Evolutionary conservation across 1,140 invertebrate species (phyloP).

Genomic region (Holotrichia oblita): DNA sequence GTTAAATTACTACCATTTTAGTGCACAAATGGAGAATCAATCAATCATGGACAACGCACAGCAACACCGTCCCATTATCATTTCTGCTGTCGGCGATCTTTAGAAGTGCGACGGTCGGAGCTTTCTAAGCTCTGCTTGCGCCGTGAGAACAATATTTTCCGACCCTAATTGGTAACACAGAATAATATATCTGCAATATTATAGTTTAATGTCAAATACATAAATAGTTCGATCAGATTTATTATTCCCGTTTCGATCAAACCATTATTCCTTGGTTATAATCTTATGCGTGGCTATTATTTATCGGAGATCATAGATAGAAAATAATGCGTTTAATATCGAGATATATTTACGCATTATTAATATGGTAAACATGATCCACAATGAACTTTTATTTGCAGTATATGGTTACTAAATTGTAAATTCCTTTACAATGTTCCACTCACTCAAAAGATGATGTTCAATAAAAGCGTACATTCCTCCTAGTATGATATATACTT

Average conservation of each 20-base stretch:
- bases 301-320: not conserved
- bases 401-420: not conserved
- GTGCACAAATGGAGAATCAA: conserved; percentile 41
- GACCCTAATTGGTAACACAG: conserved; percentile 40
- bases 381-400: too few relatives aligned
- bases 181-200: conserved; percentile 42
- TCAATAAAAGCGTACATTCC: not conserved
- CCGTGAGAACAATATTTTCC: conserved; percentile 43
- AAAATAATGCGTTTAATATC: not conserved
- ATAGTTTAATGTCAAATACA: conserved; percentile 41
- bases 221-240: conserved; percentile 35
- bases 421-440: not conserved
- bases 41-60: conserved; percentile 35
- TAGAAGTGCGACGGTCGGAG: conserved; percentile 38
- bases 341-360: not conserved
- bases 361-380: too few relatives aligned
- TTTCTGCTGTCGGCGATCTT: conserved; percentile 39
- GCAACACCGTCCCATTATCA: conserved; percentile 35
- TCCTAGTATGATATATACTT: not conserved
- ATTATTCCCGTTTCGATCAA: conserved; percentile 31
- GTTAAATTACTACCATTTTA: conserved; percentile 38
- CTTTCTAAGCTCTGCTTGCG: conserved; percentile 30
- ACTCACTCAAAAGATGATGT: not conserved
- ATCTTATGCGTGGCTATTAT: conserved; percentile 19
- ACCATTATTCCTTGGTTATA: conserved; percentile 34